Evolutionary conservation across 1,140 invertebrate genomes (phyloP).

Genomic region (Pentalonia nigronervosa): DNA sequence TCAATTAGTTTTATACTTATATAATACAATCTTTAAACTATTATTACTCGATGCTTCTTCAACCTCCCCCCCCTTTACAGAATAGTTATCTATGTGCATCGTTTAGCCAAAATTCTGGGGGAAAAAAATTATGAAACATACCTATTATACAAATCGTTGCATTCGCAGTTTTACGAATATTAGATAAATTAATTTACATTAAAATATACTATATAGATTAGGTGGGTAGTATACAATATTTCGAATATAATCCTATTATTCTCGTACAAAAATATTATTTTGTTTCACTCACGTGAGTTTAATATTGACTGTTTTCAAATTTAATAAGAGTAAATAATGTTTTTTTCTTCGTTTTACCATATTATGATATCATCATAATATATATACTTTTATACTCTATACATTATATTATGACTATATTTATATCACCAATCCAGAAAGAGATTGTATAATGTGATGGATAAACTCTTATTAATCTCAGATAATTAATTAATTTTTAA

Average conservation of each 20-base stretch:
- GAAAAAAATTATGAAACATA: neutral
- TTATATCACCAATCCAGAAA: neutral
- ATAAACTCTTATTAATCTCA: constrained; percentile 32
- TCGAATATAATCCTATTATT: neutral
- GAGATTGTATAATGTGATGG: neutral
- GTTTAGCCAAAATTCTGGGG: neutral
- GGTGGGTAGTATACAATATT: neutral
- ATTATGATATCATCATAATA: neutral
- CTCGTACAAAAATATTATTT: neutral
- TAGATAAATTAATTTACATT: neutral
- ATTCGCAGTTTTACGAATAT: neutral
- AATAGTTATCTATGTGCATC: neutral
- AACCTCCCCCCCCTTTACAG: too few species aligned
- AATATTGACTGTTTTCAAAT: neutral
- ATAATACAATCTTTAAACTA: neutral
- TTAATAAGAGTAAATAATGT: neutral
- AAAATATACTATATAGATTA: neutral
- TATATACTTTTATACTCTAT: neutral
- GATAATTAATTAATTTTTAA: constrained; percentile 44
- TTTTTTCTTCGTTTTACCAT: neutral
- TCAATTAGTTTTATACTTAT: neutral
- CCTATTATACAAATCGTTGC: neutral
- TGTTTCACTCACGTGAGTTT: neutral
- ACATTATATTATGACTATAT: neutral
- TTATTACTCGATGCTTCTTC: too few species aligned